Base-by-base conservation (phyloP, 2,113 vertebrate genomes). In the Bucco capensis region DNA sequence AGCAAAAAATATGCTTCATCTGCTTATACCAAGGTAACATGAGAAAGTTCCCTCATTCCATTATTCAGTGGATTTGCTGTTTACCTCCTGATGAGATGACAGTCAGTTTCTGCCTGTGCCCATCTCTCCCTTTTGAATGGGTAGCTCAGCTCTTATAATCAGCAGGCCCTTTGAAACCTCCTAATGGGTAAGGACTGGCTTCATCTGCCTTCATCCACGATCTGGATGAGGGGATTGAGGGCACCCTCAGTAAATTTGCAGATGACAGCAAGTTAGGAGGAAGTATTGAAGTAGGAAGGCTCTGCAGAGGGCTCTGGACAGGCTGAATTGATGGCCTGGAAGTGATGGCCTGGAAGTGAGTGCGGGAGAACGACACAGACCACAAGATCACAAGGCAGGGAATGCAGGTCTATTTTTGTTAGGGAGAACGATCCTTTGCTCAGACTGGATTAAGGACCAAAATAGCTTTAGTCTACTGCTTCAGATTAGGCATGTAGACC, bases 1-100 rank as follows among this genome's bases (percentile, higher is more conserved):
- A 83, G 58, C 30, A 74, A 90, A n/a, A 95, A 92, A 89, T 65
- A 90, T 78, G 74, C 57, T 93, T 90, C 49, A 96, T 90, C 61
- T 95, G n/a, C 18, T 72, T 78, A 75, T 56, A 89, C 61, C 53
- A 65, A 53, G 46, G 53, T 56, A 95, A 92, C 61, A 82, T 21
- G 49, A 72, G 33, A 69, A 88, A 82, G n/a, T 84, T 89, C 22
- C 22, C 40, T 72, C 44, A 46, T 90, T 86, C 57, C 73, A 75
- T 84, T 93, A 88, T 86, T 78, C 86, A 90, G 38, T 1, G 2
- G 44, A 88, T 88, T 81, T 81, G 47, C 47, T 83, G 16, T 88
- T 93, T 58, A 78, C 19, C 44, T 71, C 15, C 30, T 75, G 51
- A 64, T 50, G 58, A 90, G 31, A 69, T 42, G 60, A 66, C 79